Evolutionary conservation across 2,797 vertebrate genomes (phyloP), one percentile per base, ranked within the genome.

Genomic region (Hippopotamyrus pictus): DNA sequence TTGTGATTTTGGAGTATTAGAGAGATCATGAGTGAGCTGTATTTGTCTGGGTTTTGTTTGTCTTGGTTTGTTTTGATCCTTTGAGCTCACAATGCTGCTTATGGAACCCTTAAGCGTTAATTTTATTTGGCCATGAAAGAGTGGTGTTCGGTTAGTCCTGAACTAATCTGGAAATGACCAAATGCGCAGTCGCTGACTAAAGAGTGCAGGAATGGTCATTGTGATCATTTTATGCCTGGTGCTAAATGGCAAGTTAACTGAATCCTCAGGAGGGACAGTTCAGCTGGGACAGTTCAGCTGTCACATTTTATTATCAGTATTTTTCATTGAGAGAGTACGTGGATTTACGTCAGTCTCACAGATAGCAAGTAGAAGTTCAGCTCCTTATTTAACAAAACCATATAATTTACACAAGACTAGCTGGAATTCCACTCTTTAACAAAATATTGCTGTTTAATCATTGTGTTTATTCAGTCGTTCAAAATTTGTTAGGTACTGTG

Each of bases 61-160:
- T 53, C 44, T 86, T 37, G 7, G 14, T 17, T 53, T 29, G 37
- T 65, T 54, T 88, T 86, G 51, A 41, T 29, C 53, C 17, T 59
- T 57, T 87, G 57, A 25, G 22, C 37, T 88, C 19, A 22, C 86
- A 65, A 88, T 44, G 86, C 86, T 88, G 57, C 57, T 87, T 46
- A 25, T 54, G 19, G 86, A 65, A 88, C 41, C 57, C 57, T 88
- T 86, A 54, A 79, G 73, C 73, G 3, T 86, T 14, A 22, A 41
- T n/a, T 41, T 87, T 46, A 17, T 44, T 54, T 8, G 0, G 33
- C 86, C 9, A 22, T 88, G 51, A 53, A 65, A 37, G 51, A 5
- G 59, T 22, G 11, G 33, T 41, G 19, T 87, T 41, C 9, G 6
- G 37, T 88, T 22, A 62, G 29, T 25, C 57, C 86, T 54, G 8